Conservation (phyloP, 2,888 invertebrate species). For the Phrixothrix hirtus region DNA sequence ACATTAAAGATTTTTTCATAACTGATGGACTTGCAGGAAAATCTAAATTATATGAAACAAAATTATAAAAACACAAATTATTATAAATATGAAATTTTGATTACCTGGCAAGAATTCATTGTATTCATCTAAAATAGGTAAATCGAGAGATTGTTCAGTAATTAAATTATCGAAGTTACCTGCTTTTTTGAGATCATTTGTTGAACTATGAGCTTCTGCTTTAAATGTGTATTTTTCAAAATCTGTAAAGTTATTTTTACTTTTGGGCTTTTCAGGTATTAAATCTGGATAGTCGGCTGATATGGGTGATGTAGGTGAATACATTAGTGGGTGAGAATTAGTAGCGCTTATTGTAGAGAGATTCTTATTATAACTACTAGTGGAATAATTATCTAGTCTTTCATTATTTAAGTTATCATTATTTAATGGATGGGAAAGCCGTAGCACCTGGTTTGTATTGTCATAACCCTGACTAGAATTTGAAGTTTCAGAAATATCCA, state of each 20-base stretch:
- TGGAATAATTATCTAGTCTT: slow-evolving; percentile 36
- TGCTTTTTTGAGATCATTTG: slow-evolving; percentile 32
- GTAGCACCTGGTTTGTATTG: slow-evolving; percentile 36
- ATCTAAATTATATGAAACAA: slow-evolving; percentile 37
- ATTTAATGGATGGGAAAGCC: slow-evolving; percentile 31
- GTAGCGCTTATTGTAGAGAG: slow-evolving; percentile 47
- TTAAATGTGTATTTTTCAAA: slow-evolving; percentile 43
- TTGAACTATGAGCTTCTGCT: slow-evolving; percentile 48
- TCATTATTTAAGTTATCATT: slow-evolving; percentile 30
- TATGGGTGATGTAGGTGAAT: slow-evolving; percentile 47
- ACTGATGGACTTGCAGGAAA: slow-evolving; percentile 65
- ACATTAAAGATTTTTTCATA: slow-evolving; percentile 59
- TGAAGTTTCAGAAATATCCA: slow-evolving; percentile 45
- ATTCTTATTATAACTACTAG: slow-evolving; percentile 28
- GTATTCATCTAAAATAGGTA: slow-evolving; percentile 43
- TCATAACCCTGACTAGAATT: slow-evolving; percentile 26
- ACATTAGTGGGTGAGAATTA: slow-evolving; percentile 55
- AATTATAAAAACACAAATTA: not conserved
- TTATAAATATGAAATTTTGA: not conserved
- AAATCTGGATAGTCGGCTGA: slow-evolving; percentile 53
- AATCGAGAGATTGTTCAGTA: slow-evolving; percentile 42
- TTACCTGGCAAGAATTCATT: slow-evolving; percentile 48
- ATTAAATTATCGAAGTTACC: slow-evolving; percentile 38
- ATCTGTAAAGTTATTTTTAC: slow-evolving; percentile 31
- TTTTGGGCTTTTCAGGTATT: slow-evolving; percentile 50